Percentiles rank a stretch among this genome's conserved stretches.
Evolutionary conservation across 2,113 vertebrate species (phyloP).

Genomic region (Hymenochirus boettgeri): DNA sequence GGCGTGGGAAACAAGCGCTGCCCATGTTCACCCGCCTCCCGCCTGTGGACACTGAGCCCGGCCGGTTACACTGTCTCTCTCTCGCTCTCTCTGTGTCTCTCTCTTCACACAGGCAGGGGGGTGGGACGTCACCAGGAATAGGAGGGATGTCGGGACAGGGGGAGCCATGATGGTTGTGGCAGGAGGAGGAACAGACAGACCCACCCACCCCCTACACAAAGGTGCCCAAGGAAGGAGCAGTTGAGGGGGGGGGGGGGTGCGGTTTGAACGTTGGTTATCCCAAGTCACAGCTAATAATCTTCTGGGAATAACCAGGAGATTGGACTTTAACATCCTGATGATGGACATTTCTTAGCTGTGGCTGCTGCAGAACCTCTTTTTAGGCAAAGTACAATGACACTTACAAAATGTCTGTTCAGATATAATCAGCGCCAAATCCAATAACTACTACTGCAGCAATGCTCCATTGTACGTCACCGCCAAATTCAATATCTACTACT

Average conservation of each 20-base stretch:
- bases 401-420: no score
- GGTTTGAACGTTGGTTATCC: no score
- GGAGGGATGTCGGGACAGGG: slow-evolving; percentile 46
- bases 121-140: slow-evolving; percentile 66
- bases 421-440: no score
- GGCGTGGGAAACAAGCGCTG: slow-evolving; percentile 75
- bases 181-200: slow-evolving; percentile 24
- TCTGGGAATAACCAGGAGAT: no score
- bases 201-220: slow-evolving; percentile 28
- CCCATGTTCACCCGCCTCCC: slow-evolving; percentile 68
- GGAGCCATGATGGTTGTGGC: slow-evolving; percentile 18
- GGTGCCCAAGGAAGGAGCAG: slow-evolving; percentile 2
- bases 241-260: slow-evolving; percentile 13
- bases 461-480: no score
- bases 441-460: no score
- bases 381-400: no score
- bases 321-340: no score
- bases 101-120: slow-evolving; percentile 61
- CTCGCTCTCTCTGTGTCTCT: neutral
- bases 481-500: no score
- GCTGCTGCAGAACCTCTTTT: no score
- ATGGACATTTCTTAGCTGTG: no score
- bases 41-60: slow-evolving; percentile 3
- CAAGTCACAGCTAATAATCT: no score
- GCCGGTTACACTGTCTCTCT: neutral